Evolutionary conservation across 2,888 invertebrate genomes (phyloP).

Genomic region (Onthophagus sagittarius): DNA sequence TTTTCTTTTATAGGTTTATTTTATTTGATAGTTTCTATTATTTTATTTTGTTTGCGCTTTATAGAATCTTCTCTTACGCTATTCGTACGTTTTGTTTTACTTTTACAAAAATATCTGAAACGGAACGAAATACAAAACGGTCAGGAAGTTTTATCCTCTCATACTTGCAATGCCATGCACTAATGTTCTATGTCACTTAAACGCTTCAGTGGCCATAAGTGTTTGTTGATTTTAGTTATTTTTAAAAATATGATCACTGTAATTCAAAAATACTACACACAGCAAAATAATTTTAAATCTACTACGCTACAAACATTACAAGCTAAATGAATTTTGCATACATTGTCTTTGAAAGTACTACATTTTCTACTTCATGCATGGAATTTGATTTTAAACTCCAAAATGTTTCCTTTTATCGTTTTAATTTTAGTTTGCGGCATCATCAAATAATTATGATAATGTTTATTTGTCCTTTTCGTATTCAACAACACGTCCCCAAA

Average conservation of each 20-base stretch:
- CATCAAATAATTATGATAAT: too few species aligned
- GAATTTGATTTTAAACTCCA: background rate
- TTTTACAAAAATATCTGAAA: conserved; percentile 40
- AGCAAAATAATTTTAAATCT: too few species aligned
- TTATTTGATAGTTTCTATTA: conserved; percentile 4
- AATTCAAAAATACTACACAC: too few species aligned
- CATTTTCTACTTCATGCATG: background rate
- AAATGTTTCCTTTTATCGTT: background rate
- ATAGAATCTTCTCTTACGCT: conserved; percentile 22
- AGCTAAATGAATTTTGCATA: too few species aligned
- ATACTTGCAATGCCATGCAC: background rate
- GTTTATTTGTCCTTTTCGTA: too few species aligned
- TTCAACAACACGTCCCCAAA: too few species aligned
- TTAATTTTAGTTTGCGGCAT: background rate
- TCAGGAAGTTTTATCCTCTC: background rate
- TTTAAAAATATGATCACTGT: too few species aligned
- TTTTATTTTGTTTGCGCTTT: background rate
- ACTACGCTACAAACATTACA: too few species aligned
- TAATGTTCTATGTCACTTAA: background rate
- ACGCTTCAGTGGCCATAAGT: background rate
- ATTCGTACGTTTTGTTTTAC: background rate
- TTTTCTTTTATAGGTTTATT: background rate
- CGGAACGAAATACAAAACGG: conserved; percentile 26
- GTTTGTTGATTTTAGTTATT: background rate
- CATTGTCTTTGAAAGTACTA: background rate